phyloP scores from a whole-genome alignment of 2,797 vertebrate species.

The Lagodon rhomboides region DNA sequence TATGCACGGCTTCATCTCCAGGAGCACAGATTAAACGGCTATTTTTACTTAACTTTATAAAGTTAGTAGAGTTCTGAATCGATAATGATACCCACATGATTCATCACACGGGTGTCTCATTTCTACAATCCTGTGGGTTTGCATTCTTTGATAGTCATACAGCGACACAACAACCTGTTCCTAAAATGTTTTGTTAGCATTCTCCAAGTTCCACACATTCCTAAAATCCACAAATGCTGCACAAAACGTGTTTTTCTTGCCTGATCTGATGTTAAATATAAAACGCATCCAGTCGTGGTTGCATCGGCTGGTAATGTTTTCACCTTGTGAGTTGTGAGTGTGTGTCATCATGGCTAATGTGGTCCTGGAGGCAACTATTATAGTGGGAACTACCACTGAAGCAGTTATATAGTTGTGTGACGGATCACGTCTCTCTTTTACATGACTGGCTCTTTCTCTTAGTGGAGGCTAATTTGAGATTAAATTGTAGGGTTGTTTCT shows the following conservation, averaged over 20 bases:
- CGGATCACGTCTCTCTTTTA: neutral
- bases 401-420: neutral
- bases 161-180: neutral
- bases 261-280: neutral
- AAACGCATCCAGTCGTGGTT: neutral
- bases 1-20: neutral
- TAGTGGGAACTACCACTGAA: too few species aligned
- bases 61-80: neutral
- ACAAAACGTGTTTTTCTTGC: neutral
- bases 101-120: neutral
- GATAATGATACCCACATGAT: neutral
- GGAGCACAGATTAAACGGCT: neutral
- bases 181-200: neutral
- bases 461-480: conserved; percentile 16
- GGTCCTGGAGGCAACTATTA: too few species aligned
- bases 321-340: too few species aligned
- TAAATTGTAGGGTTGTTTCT: conserved; percentile 21
- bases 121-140: neutral
- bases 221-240: neutral
- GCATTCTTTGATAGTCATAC: neutral
- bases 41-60: neutral
- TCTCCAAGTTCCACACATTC: neutral
- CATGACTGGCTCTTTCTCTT: neutral
- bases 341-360: too few species aligned
- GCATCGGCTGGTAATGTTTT: too few species aligned